Evolutionary conservation across 1,140 invertebrate species (phyloP).

Genomic region (Matsumurasca onukii): DNA sequence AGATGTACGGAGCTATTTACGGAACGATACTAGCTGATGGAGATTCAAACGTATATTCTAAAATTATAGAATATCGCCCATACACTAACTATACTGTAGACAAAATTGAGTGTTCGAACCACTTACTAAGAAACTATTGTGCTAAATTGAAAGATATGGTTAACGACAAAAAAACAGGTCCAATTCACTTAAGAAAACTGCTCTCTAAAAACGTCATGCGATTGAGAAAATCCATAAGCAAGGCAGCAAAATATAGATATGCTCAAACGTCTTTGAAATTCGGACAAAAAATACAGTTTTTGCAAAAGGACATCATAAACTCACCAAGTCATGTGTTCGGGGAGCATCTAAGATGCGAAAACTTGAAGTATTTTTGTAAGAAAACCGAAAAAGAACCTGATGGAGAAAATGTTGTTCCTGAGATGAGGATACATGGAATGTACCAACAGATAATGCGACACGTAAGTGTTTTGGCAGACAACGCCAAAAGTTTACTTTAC

Average conservation of each 20-base stretch:
- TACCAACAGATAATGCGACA: neutral
- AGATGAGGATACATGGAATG: neutral
- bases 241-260: neutral
- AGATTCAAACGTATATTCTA: neutral
- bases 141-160: neutral
- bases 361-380: neutral
- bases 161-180: neutral
- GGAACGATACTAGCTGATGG: neutral
- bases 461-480: neutral
- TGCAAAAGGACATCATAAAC: neutral
- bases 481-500: neutral
- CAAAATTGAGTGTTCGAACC: neutral
- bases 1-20: neutral
- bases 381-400: no score
- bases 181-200: neutral
- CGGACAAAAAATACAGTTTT: neutral
- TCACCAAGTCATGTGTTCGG: neutral
- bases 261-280: neutral
- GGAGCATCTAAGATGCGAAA: neutral
- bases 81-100: neutral
- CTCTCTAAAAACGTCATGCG: neutral
- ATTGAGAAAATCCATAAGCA: neutral
- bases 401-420: neutral
- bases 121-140: neutral
- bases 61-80: neutral